Evolutionary conservation across 2,888 invertebrate species (phyloP), one percentile per base, ranked within the genome.

Genomic region (Cryptocephalus moraei): DNA sequence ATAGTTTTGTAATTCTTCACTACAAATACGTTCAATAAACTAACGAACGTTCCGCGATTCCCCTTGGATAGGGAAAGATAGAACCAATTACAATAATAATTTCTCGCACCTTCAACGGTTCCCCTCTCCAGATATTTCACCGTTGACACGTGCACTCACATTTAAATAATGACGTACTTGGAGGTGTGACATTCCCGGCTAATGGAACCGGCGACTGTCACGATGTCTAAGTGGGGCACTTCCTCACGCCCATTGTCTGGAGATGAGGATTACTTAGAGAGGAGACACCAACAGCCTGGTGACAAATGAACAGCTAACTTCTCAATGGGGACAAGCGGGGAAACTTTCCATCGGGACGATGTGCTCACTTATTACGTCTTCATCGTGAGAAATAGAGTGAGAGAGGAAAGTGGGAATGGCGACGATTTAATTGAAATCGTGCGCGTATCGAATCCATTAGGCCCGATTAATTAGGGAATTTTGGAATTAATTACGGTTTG

Each of bases 251-350:
- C 58, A 64, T 66, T 66, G 66, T 66, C 61, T 65, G 65, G 58
- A 57, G 54, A 55, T 53, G 55, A 47, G 62, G 55, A 58, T 58
- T 62, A 62, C 62, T 61, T 61, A 61, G 55, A 54, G 59, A 59
- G 51, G 45, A 50, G 45, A 50, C 58, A 56, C 57, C 43, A 39
- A 41, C 48, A 51, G 49, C 46, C 52, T 50, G 57, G 63, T 68
- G 67, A 68, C 66, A 66, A 68, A 68, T 68, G 67, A 67, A 65
- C 63, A 62, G 59, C 63, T 64, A 65, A 56, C 66, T 66, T 65
- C 60, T 66, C 65, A 65, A 65, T 56, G 57, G 53, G 22, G 22
- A 22, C 22, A 22, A 22, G 22, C 22, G 22, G 22, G 22, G 22
- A 6, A 22, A 22, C 22, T 22, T 22, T 22, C 22, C 22, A 22